A percentile compares a stretch with the other conserved stretches of the same genome.
phyloP scores from a whole-genome alignment of 2,888 invertebrate genomes.

The Dryobotodes eremita region DNA sequence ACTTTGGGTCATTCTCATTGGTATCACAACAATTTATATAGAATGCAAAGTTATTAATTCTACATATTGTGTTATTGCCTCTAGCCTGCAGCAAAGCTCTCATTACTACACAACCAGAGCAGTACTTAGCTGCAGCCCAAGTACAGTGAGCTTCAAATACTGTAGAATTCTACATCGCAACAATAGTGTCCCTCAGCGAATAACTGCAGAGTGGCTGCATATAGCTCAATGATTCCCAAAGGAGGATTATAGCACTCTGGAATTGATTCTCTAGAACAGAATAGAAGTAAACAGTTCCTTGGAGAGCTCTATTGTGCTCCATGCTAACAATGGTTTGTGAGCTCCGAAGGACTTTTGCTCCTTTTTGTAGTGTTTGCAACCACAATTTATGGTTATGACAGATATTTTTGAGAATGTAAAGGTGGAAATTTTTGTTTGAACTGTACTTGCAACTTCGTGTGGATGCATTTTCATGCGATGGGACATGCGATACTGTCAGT shows the following conservation, averaged over 20 bases:
- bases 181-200: constrained; percentile 65
- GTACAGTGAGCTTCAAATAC: constrained; percentile 18
- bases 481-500: constrained; percentile 38
- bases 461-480: constrained; percentile 43
- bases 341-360: constrained; percentile 70
- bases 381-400: constrained; percentile 58
- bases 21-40: constrained; percentile 1
- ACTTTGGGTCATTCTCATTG: neutral
- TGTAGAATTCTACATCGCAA: constrained; percentile 49
- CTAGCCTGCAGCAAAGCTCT: neutral
- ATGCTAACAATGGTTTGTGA: constrained; percentile 72
- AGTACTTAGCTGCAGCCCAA: constrained; percentile 21
- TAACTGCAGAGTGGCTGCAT: constrained; percentile 63
- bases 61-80: constrained; percentile 5
- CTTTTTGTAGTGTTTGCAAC: constrained; percentile 60
- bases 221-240: constrained; percentile 71
- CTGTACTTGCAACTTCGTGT: constrained; percentile 40
- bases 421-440: constrained; percentile 47
- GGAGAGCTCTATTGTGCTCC: constrained; percentile 72
- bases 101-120: constrained; percentile 4
- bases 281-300: constrained; percentile 74
- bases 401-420: constrained; percentile 52
- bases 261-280: constrained; percentile 76
- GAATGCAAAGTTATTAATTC: neutral
- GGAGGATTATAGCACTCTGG: constrained; percentile 70